phyloP scores from a whole-genome alignment of 2,113 vertebrate genomes.

The Phoxinus phoxinus region DNA sequence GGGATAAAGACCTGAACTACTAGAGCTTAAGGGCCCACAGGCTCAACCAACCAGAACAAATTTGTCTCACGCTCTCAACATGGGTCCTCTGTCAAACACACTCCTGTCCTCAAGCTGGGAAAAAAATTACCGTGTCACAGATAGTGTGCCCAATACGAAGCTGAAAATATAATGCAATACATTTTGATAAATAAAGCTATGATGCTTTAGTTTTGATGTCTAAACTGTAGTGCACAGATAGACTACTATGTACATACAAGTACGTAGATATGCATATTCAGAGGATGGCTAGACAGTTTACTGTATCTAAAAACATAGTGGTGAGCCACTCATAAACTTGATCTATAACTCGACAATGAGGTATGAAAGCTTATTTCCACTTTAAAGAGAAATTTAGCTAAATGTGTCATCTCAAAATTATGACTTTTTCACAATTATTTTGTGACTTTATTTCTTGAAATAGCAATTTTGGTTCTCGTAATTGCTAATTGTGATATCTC shows the following conservation, averaged over 20 bases:
- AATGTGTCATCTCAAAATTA: neutral
- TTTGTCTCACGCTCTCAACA: constrained; percentile 43
- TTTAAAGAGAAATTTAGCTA: neutral
- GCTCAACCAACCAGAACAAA: constrained; percentile 46
- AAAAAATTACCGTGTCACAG: constrained; percentile 12
- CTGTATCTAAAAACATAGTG: neutral
- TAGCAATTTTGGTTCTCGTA: too few species aligned
- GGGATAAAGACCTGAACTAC: constrained; percentile 47
- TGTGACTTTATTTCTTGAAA: too few species aligned
- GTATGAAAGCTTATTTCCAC: neutral
- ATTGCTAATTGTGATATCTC: too few species aligned
- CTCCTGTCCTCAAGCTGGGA: constrained; percentile 9
- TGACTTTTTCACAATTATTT: neutral
- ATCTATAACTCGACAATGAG: neutral
- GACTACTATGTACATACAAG: neutral
- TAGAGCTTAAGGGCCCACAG: constrained; percentile 36
- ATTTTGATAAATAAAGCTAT: neutral
- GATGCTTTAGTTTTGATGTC: too few species aligned
- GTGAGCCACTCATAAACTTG: neutral
- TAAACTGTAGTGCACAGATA: neutral
- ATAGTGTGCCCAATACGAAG: neutral
- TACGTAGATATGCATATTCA: neutral
- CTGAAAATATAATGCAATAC: neutral
- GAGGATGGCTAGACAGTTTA: neutral
- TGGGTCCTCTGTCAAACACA: constrained; percentile 34